Evolutionary conservation across 2,797 vertebrate genomes (phyloP), one percentile per base, ranked within the genome.

Genomic region (Arctocebus calabarensis): DNA sequence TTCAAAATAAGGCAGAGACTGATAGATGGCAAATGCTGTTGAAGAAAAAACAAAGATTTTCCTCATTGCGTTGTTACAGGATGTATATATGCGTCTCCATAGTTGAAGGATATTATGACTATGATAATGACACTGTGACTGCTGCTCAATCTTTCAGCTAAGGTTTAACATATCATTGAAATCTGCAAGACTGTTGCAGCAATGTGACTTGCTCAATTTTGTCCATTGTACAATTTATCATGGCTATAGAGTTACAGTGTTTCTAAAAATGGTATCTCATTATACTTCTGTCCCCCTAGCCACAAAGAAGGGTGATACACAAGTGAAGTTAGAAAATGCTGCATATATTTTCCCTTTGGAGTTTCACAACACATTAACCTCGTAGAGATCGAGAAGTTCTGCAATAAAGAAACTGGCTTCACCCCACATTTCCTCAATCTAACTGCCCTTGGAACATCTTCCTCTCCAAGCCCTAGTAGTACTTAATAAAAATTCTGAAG

Each of bases 21-120:
- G 98, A 93, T 98, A 99, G 75, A 99, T 97, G 7, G 98, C 98
- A 94, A 99, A 97, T 79, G 98, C 99, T 99, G 98, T 90, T 93
- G 64, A 64, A 75, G 92, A 82, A 83, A 71, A 88, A 93, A 82
- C 89, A n/a, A 82, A 40, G 23, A 22, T 70, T 94, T 48, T 16
- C 25, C 16, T 84, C 48, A 22, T 48, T 86, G 23, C 32, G 13
- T 19, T 82, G 59, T 86, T 52, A 61, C 19, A 55, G 22, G 43
- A 40, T 75, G 7, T 59, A 2, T 19, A 17, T 57, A 7, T 20
- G 14, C 48, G 2, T 93, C 25, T 71, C 6, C 32, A 37, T 10
- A 83, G 17, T 9, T 37, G n/a, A 68, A 78, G 45, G n/a, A n/a
- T 40, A 84, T 74, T 86, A 70, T 84, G 34, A 94, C 74, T 87